These are phyloP conservation scores for Sphyrna mokarran DNA, from an alignment of 2,113 vertebrate genomes.

Conservation along the genomic window DNA sequence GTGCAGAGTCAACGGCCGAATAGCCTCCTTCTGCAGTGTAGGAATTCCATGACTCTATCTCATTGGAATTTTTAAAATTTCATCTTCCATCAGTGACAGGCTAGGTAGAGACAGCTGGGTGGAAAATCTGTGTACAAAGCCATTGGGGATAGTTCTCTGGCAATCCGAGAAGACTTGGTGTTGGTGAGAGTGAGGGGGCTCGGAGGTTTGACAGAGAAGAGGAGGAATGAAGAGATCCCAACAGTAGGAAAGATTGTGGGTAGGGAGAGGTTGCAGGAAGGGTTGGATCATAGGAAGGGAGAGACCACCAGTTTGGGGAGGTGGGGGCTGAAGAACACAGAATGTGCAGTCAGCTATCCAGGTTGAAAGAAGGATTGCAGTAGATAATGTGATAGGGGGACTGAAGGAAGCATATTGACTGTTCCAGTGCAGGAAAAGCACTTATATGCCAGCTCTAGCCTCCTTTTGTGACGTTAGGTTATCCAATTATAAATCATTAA, in stretches of 20 bases:
- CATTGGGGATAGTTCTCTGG: not conserved
- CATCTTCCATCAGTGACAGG: not conserved
- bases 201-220: not conserved
- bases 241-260: not conserved
- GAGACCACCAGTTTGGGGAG: not conserved
- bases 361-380: not conserved
- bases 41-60: not conserved
- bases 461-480: not conserved
- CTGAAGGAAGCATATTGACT: not conserved
- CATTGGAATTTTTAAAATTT: not conserved
- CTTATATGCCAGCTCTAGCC: not conserved
- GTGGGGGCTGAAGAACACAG: not conserved
- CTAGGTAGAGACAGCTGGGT: not conserved
- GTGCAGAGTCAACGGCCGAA: too few relatives aligned
- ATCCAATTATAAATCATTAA: not conserved
- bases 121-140: not conserved
- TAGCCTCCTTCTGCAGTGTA: too few relatives aligned
- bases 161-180: not conserved
- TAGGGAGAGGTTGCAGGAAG: not conserved
- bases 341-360: not conserved
- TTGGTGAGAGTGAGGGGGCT: not conserved
- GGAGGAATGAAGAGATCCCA: not conserved
- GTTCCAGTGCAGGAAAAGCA: not conserved
- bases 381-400: not conserved
- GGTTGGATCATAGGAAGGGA: not conserved